These are phyloP conservation scores for Nettapus auritus DNA, from an alignment of 2,113 vertebrate species.

Conservation along the genomic window DNA sequence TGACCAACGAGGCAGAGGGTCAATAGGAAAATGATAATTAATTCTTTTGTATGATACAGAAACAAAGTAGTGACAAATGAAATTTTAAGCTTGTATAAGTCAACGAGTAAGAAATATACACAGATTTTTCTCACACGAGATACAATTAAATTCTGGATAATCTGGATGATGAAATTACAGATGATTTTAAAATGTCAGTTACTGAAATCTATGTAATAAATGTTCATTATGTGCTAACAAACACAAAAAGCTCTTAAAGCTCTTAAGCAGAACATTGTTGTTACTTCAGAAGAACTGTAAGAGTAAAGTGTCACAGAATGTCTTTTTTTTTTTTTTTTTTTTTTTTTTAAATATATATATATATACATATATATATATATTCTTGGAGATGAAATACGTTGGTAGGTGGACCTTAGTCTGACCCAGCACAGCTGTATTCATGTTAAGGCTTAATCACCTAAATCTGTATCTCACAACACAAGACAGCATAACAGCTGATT, in stretches of 20 bases:
- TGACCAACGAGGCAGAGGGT: background rate
- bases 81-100: constrained; percentile 3
- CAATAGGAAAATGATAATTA: background rate
- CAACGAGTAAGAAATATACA: background rate
- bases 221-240: background rate
- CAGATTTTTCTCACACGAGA: background rate
- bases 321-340: background rate
- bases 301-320: background rate
- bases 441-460: constrained; percentile 30
- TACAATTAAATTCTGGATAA: background rate
- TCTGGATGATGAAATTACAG: background rate
- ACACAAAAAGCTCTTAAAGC: background rate
- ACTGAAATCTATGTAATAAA: background rate
- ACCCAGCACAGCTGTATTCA: background rate
- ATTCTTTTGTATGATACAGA: background rate
- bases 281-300: background rate
- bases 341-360: background rate
- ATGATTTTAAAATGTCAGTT: background rate
- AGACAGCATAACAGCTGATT: background rate
- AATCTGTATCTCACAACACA: background rate
- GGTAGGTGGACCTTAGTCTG: background rate
- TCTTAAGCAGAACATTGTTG: background rate
- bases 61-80: constrained; percentile 2
- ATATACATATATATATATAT: background rate
- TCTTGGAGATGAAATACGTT: background rate